A percentile compares a stretch with the other conserved stretches of the same genome.
phyloP scores from a whole-genome alignment of 1,140 invertebrate species.

The Magallana ariakensis region DNA sequence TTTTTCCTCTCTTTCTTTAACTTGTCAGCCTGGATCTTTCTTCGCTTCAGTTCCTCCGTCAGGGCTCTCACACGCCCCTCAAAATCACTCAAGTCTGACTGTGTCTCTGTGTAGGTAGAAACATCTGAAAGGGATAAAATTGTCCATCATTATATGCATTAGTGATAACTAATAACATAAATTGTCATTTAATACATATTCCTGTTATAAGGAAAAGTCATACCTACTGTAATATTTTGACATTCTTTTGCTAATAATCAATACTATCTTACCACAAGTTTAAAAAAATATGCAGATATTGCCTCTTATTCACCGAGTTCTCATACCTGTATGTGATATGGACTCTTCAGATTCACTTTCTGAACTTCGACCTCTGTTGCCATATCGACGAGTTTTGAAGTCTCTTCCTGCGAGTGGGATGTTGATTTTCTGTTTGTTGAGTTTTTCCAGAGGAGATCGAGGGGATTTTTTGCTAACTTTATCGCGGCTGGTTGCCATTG shows the following conservation, averaged over 20 bases:
- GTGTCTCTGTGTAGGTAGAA: conserved; percentile 78
- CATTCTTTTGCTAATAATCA: too few species aligned
- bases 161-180: too few species aligned
- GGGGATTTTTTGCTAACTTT: conserved; percentile 64
- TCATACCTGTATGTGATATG: conserved; percentile 79
- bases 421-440: conserved; percentile 44
- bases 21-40: conserved; percentile 81
- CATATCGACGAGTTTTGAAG: conserved; percentile 51
- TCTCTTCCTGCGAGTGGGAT: conserved; percentile 46
- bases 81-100: conserved; percentile 82
- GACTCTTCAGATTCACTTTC: conserved; percentile 83
- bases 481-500: conserved; percentile 54
- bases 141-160: too few species aligned
- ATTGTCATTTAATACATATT: too few species aligned
- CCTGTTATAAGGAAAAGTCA: too few species aligned
- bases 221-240: too few species aligned
- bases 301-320: too few species aligned
- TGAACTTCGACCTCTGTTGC: conserved; percentile 75
- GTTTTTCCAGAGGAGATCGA: conserved; percentile 62
- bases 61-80: conserved; percentile 81
- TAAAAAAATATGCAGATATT: too few species aligned
- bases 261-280: too few species aligned
- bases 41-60: conserved; percentile 80
- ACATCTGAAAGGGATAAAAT: conserved; percentile 43
- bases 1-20: conserved; percentile 80